These are phyloP conservation scores for Scomber japonicus DNA, from an alignment of 2,113 vertebrate genomes.

Conservation along the genomic window DNA sequence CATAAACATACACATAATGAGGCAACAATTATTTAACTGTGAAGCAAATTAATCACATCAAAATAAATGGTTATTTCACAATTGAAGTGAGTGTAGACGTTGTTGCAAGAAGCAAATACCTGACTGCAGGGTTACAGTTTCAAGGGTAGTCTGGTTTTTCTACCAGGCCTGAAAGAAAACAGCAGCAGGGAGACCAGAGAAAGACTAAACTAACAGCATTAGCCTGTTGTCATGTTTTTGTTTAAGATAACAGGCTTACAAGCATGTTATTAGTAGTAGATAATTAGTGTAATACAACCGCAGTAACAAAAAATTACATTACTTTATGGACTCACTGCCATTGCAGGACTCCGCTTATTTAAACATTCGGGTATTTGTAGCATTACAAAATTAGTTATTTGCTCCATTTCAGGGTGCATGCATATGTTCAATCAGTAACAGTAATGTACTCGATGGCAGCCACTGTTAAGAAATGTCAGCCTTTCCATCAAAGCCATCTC, in stretches of 20 bases:
- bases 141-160: background rate
- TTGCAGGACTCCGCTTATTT: too few relatives aligned
- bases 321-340: too few relatives aligned
- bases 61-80: slow-evolving; percentile 8
- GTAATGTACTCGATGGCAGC: too few relatives aligned
- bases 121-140: background rate
- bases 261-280: background rate
- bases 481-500: background rate
- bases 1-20: slow-evolving; percentile 23
- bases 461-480: too few relatives aligned
- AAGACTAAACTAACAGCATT: background rate
- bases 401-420: too few relatives aligned
- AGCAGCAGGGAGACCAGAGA: background rate
- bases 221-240: too few relatives aligned
- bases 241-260: background rate
- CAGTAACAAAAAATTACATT: too few relatives aligned
- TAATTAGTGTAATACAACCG: background rate
- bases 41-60: slow-evolving; percentile 23
- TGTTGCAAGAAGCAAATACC: background rate
- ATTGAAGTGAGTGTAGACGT: background rate
- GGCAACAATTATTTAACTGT: slow-evolving; percentile 2
- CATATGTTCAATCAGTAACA: too few relatives aligned
- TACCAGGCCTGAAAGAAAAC: background rate
- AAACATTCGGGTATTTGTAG: too few relatives aligned
- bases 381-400: too few relatives aligned